phyloP scores from a whole-genome alignment of 2,113 vertebrate species.

The Budorcas taxicolor region DNA sequence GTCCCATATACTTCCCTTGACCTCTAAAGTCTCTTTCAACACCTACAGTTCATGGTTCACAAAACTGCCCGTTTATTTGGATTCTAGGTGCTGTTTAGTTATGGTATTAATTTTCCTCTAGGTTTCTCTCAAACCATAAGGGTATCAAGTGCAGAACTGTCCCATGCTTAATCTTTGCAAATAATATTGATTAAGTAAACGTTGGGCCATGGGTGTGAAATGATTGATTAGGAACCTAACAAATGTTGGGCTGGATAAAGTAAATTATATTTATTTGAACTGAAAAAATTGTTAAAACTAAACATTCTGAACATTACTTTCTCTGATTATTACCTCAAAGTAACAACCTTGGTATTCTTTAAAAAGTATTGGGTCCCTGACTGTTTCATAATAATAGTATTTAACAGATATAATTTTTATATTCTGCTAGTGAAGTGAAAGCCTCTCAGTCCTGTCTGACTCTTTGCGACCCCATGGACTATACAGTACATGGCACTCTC shows the following conservation, averaged over 20 bases:
- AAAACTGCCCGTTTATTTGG: background rate
- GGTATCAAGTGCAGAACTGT: background rate
- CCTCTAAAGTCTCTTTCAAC: slow-evolving; percentile 1
- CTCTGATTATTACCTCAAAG: slow-evolving; percentile 2
- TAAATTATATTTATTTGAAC: background rate
- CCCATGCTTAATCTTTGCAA: background rate
- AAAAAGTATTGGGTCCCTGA: background rate
- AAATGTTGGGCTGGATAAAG: background rate
- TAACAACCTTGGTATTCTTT: slow-evolving; percentile 32
- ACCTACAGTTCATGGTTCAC: background rate
- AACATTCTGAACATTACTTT: slow-evolving; percentile 9
- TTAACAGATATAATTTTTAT: slow-evolving; percentile 9
- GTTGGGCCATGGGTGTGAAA: background rate
- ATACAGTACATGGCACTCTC: background rate
- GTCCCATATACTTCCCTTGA: background rate
- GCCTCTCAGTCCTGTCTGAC: background rate
- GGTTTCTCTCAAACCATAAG: slow-evolving; percentile 21
- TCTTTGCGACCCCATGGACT: background rate
- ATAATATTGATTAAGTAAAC: slow-evolving; percentile 28
- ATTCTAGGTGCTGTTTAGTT: slow-evolving; percentile 27
- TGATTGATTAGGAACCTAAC: background rate
- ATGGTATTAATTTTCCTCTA: slow-evolving; percentile 11
- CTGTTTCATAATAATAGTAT: background rate
- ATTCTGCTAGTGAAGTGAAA: background rate
- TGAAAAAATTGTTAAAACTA: background rate